These are phyloP conservation scores for Orientallactaga bullata DNA, from an alignment of 2,113 vertebrate genomes.

Conservation along the genomic window DNA sequence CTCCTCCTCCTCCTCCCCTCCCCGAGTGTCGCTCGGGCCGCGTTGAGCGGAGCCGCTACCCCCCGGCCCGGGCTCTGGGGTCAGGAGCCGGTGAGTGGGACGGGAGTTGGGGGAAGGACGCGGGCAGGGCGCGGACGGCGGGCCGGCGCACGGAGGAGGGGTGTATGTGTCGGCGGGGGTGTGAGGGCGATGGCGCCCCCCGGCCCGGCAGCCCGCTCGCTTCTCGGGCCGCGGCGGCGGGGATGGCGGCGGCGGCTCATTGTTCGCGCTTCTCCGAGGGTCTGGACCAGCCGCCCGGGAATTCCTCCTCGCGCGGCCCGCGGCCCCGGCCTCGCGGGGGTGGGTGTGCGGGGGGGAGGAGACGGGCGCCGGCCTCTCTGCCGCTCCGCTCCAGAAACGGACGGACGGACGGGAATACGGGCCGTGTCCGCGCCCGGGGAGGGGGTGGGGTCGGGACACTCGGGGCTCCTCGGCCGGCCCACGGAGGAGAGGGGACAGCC, in stretches of 20 bases:
- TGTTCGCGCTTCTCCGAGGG: conserved; percentile 67
- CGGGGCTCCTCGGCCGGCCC: not conserved
- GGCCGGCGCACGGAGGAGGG: not conserved
- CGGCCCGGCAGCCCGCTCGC: conserved; percentile 29
- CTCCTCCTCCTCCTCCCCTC: not conserved
- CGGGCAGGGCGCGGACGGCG: not conserved
- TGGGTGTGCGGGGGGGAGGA: too few species aligned
- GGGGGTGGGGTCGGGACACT: too few species aligned
- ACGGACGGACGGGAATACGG: too few species aligned
- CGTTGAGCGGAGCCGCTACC: conserved; percentile 42
- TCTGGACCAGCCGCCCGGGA: not conserved
- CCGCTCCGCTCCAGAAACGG: too few species aligned
- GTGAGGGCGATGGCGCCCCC: conserved; percentile 73
- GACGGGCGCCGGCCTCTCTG: too few species aligned
- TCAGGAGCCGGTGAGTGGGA: conserved; percentile 67
- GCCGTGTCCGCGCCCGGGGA: too few species aligned
- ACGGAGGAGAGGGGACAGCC: conserved; percentile 9
- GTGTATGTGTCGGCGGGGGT: conserved; percentile 65
- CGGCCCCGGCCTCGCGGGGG: too few species aligned
- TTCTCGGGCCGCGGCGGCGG: not conserved
- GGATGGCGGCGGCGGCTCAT: conserved; percentile 64
- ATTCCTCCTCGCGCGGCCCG: not conserved
- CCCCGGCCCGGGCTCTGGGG: not conserved
- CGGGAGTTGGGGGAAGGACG: not conserved
- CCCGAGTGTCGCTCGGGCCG: conserved; percentile 56